Base-by-base conservation (phyloP, 2,888 invertebrate genomes). In the Sinopyrophorus schimmeli region DNA sequence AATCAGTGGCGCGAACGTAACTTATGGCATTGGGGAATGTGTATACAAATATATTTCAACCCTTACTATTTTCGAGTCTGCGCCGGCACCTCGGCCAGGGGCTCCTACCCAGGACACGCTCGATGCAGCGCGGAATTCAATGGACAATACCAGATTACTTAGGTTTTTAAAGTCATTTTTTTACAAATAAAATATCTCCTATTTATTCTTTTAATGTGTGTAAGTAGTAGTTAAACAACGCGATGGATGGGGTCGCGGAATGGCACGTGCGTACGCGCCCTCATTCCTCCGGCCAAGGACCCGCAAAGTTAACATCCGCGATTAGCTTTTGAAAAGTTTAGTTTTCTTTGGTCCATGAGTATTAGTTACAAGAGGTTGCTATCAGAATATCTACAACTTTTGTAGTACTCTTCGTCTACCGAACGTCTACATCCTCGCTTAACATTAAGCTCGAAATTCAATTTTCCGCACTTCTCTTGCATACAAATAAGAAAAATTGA, bases 1-100 rank as follows among this genome's bases (percentile, higher is more conserved):
- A 61, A 76, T 76, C 63, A 65, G 77, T 40, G 79, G 77, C 43
- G 59, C 59, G 63, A 76, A 76, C 53, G 75, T 75, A 47, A 76
- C 77, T n/a, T 52, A 76, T 77, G 58, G 77, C 77, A 70, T 76
- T 77, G 59, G 61, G 65, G 63, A 75, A 80, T 50, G 74, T 80
- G 66, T 78, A 65, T 78, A 80, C 60, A 71, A 74, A 79, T 55
- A 74, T 78, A 53, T 78, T 79, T 27, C 75, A 70, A 57, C 57
- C 74, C 30, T 69, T 57, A 39, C 66, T 62, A 55, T 58, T 55
- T 51, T 51, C 58, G 59, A 59, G 60, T 59, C 60, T 61, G 64
- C 64, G 57, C 60, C 47, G 47, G 57, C 57, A 56, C 59, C 59
- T n/a, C 55, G 58, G 57, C 59, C 56, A 48, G 52, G 53, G 60